Evolutionary conservation across 2,888 invertebrate genomes (phyloP).

Genomic region (Brachyopa scutellaris): DNA sequence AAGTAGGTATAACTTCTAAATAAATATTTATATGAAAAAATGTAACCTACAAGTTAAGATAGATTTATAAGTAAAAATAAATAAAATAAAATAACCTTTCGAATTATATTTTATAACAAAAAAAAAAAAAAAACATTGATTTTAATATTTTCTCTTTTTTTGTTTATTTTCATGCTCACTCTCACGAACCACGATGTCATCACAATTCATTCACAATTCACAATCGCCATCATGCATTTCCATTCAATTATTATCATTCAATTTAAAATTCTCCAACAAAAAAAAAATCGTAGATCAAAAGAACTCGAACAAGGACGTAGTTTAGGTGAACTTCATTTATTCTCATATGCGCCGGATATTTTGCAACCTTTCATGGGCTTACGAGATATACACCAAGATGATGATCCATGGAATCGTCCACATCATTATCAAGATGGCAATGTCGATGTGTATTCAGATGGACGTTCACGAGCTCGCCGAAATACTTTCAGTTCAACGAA

Average conservation of each 20-base stretch:
- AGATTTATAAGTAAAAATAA: no score
- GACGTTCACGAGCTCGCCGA: constrained; percentile 49
- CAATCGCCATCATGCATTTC: constrained; percentile 25
- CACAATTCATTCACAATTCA: constrained; percentile 15
- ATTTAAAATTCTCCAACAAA: no score
- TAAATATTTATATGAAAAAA: no score
- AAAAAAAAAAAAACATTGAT: background rate
- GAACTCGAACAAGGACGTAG: constrained; percentile 1
- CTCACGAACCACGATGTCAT: constrained; percentile 29
- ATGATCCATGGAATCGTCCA: constrained; percentile 78
- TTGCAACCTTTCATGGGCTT: constrained; percentile 79
- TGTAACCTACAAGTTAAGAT: no score
- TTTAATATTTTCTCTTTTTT: constrained; percentile 3
- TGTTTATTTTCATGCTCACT: constrained; percentile 56
- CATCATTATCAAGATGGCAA: constrained; percentile 48
- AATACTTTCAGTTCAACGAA: constrained; percentile 27
- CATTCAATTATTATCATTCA: constrained; percentile 10
- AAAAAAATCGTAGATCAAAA: no score
- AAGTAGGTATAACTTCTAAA: no score
- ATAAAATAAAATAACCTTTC: no score
- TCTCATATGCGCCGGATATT: constrained; percentile 69
- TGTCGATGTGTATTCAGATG: constrained; percentile 39
- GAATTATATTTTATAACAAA: no score
- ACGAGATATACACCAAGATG: constrained; percentile 72
- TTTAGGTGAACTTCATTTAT: constrained; percentile 53